phyloP scores from a whole-genome alignment of 2,113 vertebrate species.

The Phoxinus phoxinus region DNA sequence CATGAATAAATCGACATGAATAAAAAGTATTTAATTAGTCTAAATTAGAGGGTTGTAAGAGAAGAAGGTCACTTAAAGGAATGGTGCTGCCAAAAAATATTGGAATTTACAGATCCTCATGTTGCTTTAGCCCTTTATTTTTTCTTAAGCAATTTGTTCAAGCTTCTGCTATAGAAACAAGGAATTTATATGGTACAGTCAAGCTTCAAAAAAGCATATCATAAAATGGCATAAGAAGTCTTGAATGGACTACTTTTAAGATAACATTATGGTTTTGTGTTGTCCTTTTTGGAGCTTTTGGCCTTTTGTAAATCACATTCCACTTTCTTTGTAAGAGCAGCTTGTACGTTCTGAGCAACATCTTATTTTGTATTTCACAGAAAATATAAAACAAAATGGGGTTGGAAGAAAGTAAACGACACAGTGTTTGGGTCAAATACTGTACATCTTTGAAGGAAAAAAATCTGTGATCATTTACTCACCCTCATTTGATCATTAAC shows the following conservation, averaged over 20 bases:
- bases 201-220: neutral
- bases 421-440: neutral
- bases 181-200: neutral
- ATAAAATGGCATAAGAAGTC: neutral
- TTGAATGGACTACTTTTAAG: neutral
- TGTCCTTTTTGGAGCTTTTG: neutral
- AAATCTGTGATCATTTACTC: neutral
- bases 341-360: neutral
- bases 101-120: neutral
- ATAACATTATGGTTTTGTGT: neutral
- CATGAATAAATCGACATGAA: neutral
- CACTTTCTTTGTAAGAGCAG: neutral
- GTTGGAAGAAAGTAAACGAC: neutral
- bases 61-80: neutral
- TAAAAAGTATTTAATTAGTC: neutral
- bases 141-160: neutral
- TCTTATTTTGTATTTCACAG: neutral
- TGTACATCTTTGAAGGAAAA: neutral
- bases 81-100: neutral
- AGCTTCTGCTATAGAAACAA: neutral
- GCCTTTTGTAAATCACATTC: neutral
- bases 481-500: neutral
- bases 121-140: neutral
- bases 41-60: neutral
- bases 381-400: neutral